A percentile compares a stretch with the other conserved stretches of the same genome.
These are phyloP conservation scores for Rhagonycha fulva DNA, from an alignment of 2,888 invertebrate genomes.

Conservation along the genomic window DNA sequence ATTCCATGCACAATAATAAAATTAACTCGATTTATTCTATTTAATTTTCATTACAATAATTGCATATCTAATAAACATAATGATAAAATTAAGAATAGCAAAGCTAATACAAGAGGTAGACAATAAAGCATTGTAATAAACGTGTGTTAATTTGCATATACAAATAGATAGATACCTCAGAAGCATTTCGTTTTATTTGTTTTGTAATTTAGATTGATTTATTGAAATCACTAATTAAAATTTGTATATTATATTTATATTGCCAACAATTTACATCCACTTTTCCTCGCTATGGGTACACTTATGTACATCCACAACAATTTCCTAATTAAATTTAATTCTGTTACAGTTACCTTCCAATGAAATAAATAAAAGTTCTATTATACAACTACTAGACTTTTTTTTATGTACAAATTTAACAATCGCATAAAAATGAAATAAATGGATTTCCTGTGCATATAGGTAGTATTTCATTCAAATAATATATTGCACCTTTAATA, in stretches of 20 bases:
- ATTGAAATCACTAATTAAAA: slow-evolving; percentile 11
- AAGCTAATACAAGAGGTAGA: not conserved
- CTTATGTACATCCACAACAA: not conserved
- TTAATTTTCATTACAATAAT: slow-evolving; percentile 2
- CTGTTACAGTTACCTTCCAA: not conserved
- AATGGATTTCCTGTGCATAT: too few species aligned
- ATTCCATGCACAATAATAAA: slow-evolving; percentile 28
- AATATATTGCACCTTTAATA: too few species aligned
- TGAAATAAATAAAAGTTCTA: not conserved
- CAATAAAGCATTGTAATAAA: slow-evolving; percentile 5
- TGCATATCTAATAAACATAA: not conserved
- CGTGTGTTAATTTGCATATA: slow-evolving; percentile 11
- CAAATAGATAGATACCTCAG: slow-evolving; percentile 4
- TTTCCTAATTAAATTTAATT: not conserved
- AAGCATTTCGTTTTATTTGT: slow-evolving; percentile 4
- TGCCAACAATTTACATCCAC: not conserved
- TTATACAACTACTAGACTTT: not conserved
- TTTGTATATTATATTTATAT: not conserved
- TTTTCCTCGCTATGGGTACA: not conserved
- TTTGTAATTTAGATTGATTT: slow-evolving; percentile 15
- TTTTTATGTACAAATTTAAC: too few species aligned
- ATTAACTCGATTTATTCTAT: not conserved
- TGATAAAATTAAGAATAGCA: not conserved
- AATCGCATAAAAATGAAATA: too few species aligned
- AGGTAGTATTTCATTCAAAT: too few species aligned